Base-by-base conservation (phyloP, 2,888 invertebrate species). In the Cheilosia impressa region DNA sequence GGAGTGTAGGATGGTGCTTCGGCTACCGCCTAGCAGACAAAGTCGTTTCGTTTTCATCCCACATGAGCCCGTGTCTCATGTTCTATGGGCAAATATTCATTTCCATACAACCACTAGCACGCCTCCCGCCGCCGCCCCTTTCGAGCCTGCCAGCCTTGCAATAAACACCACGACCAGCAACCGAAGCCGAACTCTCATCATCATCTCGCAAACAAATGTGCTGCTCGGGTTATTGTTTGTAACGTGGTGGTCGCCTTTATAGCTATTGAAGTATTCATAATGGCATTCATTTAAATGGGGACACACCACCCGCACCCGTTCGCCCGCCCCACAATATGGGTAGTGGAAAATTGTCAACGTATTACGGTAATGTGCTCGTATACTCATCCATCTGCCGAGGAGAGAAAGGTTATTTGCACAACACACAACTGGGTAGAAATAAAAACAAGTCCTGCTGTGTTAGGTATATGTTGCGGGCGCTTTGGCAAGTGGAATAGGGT, bases 231-330 rank as follows among this genome's bases (percentile, higher is more conserved):
- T 81, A 81, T 85, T 85, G 85, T 80, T 85, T 85, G 81, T 81
- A 85, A 85, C 80, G 76, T 81, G 85, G 81, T 85, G 85, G 85
- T 76, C 76, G 85, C 76, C 81, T 85, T 85, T 85, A 85, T 85
- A 81, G 85, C 85, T 85, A 81, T 85, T 85, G 85, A 85, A 85
- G 85, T 85, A 85, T 85, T 85, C 81, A 85, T 85, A 85, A 85
- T 81, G 85, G 85, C 60, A 85, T 85, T 85, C 85, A 85, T 85
- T 85, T 76, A 76, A 85, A 85, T 81, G 85, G 72, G 85, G 72
- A 71, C 81, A 81, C 60, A 19, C 65, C 69, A 43, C 38, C 45
- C 47, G 27, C 69, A 43, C 38, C 45, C 47, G 27, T 45, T n/a
- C 2, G 27, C 52, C 52, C 47, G 2, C 60, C 55, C 52, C 19